phyloP scores from a whole-genome alignment of 1,140 invertebrate species.

The Mamestra configurata region DNA sequence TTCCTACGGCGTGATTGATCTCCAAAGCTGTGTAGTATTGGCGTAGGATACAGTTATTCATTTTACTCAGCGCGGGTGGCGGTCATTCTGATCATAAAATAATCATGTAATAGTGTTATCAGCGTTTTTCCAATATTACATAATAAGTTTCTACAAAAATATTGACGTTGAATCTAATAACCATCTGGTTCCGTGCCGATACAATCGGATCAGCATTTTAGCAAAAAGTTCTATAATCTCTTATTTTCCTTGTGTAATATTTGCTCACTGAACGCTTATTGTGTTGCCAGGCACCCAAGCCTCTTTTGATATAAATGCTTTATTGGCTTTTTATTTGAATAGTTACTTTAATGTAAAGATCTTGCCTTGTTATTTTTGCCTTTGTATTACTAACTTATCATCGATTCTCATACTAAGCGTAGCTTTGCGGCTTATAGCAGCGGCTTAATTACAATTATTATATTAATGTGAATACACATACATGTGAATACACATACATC shows the following conservation, averaged over 20 bases:
- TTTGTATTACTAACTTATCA: too few species aligned
- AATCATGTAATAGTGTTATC: background rate
- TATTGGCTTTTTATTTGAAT: constrained; percentile 19
- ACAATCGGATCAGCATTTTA: background rate
- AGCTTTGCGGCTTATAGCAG: too few species aligned
- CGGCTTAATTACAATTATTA: too few species aligned
- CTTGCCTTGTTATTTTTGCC: background rate
- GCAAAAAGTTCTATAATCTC: background rate
- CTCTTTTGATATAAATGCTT: background rate
- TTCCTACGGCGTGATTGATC: too few species aligned
- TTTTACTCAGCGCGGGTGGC: too few species aligned
- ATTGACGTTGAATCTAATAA: background rate
- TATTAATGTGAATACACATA: too few species aligned
- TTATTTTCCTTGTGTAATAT: background rate
- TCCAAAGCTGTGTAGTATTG: too few species aligned
- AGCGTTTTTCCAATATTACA: background rate
- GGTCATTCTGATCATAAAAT: too few species aligned
- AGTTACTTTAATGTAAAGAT: background rate
- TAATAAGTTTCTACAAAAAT: background rate
- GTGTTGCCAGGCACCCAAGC: background rate
- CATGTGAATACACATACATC: too few species aligned
- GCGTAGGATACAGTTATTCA: too few species aligned
- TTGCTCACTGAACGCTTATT: background rate
- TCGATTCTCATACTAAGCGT: too few species aligned
- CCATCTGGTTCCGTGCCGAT: background rate